Base-by-base conservation (phyloP, 2,113 vertebrate species). In the Callipepla squamata region DNA sequence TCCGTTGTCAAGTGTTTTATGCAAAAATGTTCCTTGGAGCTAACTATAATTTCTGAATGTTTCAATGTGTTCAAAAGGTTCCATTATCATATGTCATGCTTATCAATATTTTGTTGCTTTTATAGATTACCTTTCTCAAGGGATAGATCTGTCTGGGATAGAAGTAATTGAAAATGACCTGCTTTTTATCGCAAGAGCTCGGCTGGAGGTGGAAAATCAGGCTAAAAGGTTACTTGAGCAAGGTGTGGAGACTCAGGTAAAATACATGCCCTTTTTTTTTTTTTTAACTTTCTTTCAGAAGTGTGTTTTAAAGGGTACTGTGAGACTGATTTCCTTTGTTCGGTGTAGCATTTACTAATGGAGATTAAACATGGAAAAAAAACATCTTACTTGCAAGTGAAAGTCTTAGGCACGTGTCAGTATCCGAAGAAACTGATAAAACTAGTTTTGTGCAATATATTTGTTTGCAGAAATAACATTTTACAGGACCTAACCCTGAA, bases 191-290 rank as follows among this genome's bases (percentile, higher is more conserved):
- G 98, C 98, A 96, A 98, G 99, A 98, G 99, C 99, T 78, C 98
- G 99, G 65, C 98, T 99, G 89, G 99, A 99, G 96, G 99, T 99
- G 85, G 99, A 99, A 97, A 99, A 99, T 97, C 99, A 99, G 96
- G 99, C 99, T 91, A 99, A 99, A 94, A 98, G 99, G 40, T 96
- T 99, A 70, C 95, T 99, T 87, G 99, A 99, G 82, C 99, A 99
- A 93, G 99, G 99, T 94, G 98, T 99, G 95, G 99, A 99, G 93
- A 99, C 99, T 81, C 99, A 99, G 99, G 99, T 99, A 98, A 97
- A 95, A 93, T 50, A 85, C 26, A 5, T 21, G 87, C 80, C 79
- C 14, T 58, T 36, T 36, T 36, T 36, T 36, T 36, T 40, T 38
- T 80, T 81, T 72, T 81, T 72, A 25, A 7, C 5, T 84, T 76